Evolutionary conservation across 2,797 vertebrate species (phyloP), one percentile per base, ranked within the genome.

Genomic region (Tragopan temminckii): DNA sequence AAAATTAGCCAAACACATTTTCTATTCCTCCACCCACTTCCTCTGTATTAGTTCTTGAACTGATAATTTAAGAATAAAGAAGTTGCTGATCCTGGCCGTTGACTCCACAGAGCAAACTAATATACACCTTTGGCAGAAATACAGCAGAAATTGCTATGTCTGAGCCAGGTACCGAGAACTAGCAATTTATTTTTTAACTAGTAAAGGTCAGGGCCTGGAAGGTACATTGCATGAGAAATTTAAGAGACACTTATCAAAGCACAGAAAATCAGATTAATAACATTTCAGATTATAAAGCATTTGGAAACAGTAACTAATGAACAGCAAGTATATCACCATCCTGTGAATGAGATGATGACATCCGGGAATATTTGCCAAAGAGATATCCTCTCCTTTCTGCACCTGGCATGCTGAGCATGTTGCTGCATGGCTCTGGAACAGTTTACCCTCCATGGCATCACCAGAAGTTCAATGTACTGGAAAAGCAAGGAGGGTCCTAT

Each of bases 161-260:
- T 53, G 19, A 92, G 84, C 50, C 72, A 95, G 11, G 38, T 91
- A 95, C 92, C 79, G 50, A 53, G 42, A 96, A 89, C 12, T 45
- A 77, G 45, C 58, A 69, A 94, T 94, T 78, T 50, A 70, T 80
- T 96, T 89, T 18, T 33, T 91, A 29, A 53, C 63, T 77, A 90
- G 62, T 29, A 57, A 84, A 64, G 57, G 75, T 48, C 38, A 85
- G 33, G 40, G 59, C 53, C 57, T 89, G 72, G 36, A 95, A 93
- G 79, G 5, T 61, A 27, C 7, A 31, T 0, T 27, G 62, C 21
- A 33, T 17, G 25, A 83, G 21, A 64, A 89, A 75, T 79, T 66
- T 46, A 40, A 0, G 0, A 59, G 21, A 79, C 5, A 42, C 5
- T 72, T 20, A 36, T 33, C 8, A 58, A 88, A 92, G 35, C 48